phyloP scores from a whole-genome alignment of 2,888 invertebrate genomes.

The Tyria jacobaeae region DNA sequence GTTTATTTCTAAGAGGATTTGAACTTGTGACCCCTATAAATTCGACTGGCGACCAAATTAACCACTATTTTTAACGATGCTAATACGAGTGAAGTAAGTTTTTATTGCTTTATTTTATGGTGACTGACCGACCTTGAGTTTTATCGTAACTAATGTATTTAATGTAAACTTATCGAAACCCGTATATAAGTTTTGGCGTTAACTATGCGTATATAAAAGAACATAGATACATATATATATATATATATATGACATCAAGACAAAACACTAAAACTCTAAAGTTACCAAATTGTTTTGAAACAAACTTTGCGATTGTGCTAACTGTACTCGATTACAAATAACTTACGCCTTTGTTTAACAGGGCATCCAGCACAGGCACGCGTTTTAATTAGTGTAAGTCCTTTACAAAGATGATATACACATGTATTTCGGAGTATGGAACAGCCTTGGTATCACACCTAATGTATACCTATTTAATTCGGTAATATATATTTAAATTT shows the following conservation, averaged over 20 bases:
- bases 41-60: slow-evolving; percentile 6
- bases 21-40: slow-evolving; percentile 3
- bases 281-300: slow-evolving; percentile 37
- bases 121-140: slow-evolving; percentile 33
- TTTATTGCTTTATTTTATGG: slow-evolving; percentile 6
- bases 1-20: neutral
- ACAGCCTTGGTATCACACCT: too few species aligned
- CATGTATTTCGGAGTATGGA: neutral
- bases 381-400: neutral
- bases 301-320: slow-evolving; percentile 18
- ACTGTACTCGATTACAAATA: slow-evolving; percentile 7
- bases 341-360: neutral
- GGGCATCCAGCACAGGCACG: neutral
- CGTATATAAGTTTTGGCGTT: slow-evolving; percentile 9
- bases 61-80: slow-evolving; percentile 9
- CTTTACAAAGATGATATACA: neutral
- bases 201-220: neutral
- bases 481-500: too few species aligned
- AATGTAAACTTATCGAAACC: slow-evolving; percentile 35
- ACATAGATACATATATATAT: too few species aligned
- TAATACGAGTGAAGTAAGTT: neutral
- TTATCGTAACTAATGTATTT: slow-evolving; percentile 14
- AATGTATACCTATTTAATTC: too few species aligned
- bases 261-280: slow-evolving; percentile 33
- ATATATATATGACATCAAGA: slow-evolving; percentile 29